Evolutionary conservation across 2,888 invertebrate species (phyloP).

Genomic region (Acanthosoma haemorrhoidale): DNA sequence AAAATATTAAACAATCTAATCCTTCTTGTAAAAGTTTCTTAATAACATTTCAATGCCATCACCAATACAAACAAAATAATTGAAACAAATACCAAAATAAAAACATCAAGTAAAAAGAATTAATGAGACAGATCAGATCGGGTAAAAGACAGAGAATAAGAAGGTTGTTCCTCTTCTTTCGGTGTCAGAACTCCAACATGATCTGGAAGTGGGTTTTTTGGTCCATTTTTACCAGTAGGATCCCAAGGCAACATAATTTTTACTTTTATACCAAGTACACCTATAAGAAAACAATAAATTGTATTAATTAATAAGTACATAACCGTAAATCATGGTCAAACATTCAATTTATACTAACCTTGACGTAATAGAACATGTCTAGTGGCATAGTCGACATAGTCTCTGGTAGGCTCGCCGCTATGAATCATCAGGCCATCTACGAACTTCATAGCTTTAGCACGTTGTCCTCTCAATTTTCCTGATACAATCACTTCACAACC

Average conservation of each 20-base stretch:
- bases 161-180: conserved; percentile 14
- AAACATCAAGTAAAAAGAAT: neutral
- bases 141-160: neutral
- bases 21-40: too few species aligned
- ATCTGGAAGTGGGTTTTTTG: conserved; percentile 18
- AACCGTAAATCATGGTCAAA: too few species aligned
- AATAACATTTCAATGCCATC: too few species aligned
- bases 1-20: too few species aligned
- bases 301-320: too few species aligned
- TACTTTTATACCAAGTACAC: conserved; percentile 24
- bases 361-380: conserved; percentile 95
- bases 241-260: conserved; percentile 27
- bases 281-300: neutral
- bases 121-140: neutral
- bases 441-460: conserved; percentile 99
- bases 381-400: conserved; percentile 97
- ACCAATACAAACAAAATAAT: neutral
- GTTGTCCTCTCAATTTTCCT: conserved; percentile 96
- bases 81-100: neutral
- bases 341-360: conserved; percentile 52
- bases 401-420: conserved; percentile 96
- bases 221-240: conserved; percentile 17
- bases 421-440: conserved; percentile 99
- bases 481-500: conserved; percentile 99
- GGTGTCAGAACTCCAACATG: conserved; percentile 11